phyloP scores from a whole-genome alignment of 2,888 invertebrate species.

The Phymatocera aterrima region DNA sequence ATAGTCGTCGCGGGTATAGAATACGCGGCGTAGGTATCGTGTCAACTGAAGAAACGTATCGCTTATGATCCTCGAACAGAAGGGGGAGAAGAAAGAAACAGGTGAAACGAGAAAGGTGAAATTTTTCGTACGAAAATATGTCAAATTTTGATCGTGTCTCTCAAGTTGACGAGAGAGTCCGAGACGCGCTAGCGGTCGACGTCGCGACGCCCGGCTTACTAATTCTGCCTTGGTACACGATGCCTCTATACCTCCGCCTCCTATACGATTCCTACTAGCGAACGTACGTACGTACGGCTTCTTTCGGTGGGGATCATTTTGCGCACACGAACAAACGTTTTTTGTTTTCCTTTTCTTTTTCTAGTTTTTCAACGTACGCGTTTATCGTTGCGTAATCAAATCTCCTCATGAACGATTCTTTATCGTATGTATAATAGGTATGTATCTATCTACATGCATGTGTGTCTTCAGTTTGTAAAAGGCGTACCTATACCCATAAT shows the following conservation, averaged over 20 bases:
- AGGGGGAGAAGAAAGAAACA: too few species aligned
- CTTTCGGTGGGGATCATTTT: constrained; percentile 44
- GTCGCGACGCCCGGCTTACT: constrained; percentile 45
- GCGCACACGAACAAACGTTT: constrained; percentile 31
- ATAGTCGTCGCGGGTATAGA: background rate
- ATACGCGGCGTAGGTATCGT: background rate
- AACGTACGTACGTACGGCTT: constrained; percentile 41
- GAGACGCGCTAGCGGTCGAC: constrained; percentile 35
- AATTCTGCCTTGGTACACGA: constrained; percentile 36
- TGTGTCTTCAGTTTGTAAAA: background rate
- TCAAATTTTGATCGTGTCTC: constrained; percentile 22
- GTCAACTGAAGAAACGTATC: background rate
- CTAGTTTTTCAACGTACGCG: background rate
- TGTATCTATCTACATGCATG: too few species aligned
- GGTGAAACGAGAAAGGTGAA: constrained; percentile 7
- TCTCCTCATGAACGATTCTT: background rate
- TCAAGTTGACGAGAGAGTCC: constrained; percentile 7
- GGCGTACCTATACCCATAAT: background rate
- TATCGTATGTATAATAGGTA: background rate
- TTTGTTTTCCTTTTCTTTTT: background rate
- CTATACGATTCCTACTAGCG: constrained; percentile 37
- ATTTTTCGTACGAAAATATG: background rate
- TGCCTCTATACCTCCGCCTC: constrained; percentile 18
- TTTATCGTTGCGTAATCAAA: constrained; percentile 39
- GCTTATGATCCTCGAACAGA: background rate